Conservation (phyloP, 1,140 invertebrate genomes). For the Anastrepha ludens region DNA sequence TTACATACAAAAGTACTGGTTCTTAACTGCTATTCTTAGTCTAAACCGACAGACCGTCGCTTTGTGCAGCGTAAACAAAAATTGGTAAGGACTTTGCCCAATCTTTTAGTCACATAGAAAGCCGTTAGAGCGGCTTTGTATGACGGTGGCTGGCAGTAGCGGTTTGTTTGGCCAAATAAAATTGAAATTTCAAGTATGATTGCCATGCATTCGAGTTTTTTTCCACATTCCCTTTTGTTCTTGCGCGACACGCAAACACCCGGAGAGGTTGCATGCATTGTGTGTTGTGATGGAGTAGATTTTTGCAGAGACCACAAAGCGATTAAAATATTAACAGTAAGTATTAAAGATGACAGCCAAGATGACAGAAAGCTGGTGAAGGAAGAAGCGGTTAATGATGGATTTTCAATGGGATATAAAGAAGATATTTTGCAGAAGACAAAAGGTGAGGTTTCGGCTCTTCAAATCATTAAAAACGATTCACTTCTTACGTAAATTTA, state of each 20-base stretch:
- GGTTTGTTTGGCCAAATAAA: slow-evolving; percentile 10
- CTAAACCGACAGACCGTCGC: not conserved
- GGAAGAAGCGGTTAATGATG: no score
- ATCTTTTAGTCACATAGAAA: not conserved
- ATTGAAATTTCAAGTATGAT: slow-evolving; percentile 22
- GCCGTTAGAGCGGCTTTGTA: not conserved
- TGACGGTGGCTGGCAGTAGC: not conserved
- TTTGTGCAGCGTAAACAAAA: not conserved
- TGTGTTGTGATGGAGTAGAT: not conserved
- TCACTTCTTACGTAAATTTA: no score
- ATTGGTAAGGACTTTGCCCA: not conserved
- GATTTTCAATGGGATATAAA: no score
- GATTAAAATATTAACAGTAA: not conserved
- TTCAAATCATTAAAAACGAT: no score
- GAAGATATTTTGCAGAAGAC: no score
- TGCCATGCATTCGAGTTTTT: not conserved
- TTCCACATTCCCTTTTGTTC: not conserved
- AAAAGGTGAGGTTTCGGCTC: no score
- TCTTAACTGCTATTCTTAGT: not conserved
- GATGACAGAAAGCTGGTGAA: no score
- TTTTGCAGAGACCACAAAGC: not conserved
- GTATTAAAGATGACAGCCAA: not conserved
- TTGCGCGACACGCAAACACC: not conserved
- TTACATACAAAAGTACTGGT: not conserved
- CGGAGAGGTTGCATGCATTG: not conserved